Evolutionary conservation across 2,888 invertebrate species (phyloP), one percentile per base, ranked within the genome.

Genomic region (Dromius quadrimaculatus): DNA sequence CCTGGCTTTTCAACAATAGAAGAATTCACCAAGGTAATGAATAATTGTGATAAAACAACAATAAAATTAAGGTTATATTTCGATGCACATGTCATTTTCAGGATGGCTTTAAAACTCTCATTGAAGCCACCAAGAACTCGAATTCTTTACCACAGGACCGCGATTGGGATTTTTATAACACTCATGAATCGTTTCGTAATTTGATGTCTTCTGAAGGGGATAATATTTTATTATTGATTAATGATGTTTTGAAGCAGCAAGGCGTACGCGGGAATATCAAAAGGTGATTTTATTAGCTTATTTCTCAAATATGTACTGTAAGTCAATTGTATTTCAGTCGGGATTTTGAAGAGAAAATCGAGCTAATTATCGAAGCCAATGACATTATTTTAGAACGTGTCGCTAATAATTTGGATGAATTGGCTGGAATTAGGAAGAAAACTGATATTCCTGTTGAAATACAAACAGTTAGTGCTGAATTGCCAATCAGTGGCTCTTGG

Each of bases 361-460:
- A 96, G 72, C 85, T 92, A 75, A 79, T 97, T 8, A 84, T 91
- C 20, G 95, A 95, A 76, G 89, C 89, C 9, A 96, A 95, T 83
- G 96, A 97, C 82, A 85, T 87, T 50, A 86, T 95, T 71, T 83
- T 96, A 57, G 96, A 97, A 79, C 87, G 90, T 78, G 89, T 94
- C 59, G 92, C 92, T 78, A 88, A 89, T 75, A 85, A 86, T 77
- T 85, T 94, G 75, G 93, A 94, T 79, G 88, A 87, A 68, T 82
- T 89, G 65, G 85, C 85, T 74, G 90, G 91, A 0, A 82, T 89
- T 19, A 83, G 83, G 69, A 86, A 85, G 73, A 84, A 85, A 74
- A 81, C 84, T 0, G 82, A 84, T 54, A 84, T 85, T 71, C 83
- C 86, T 45, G 80, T 87, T 3, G 83, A 86, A 70, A 82, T 86